Evolutionary conservation across 2,888 invertebrate species (phyloP).

Genomic region (Drosophila vallismaia): DNA sequence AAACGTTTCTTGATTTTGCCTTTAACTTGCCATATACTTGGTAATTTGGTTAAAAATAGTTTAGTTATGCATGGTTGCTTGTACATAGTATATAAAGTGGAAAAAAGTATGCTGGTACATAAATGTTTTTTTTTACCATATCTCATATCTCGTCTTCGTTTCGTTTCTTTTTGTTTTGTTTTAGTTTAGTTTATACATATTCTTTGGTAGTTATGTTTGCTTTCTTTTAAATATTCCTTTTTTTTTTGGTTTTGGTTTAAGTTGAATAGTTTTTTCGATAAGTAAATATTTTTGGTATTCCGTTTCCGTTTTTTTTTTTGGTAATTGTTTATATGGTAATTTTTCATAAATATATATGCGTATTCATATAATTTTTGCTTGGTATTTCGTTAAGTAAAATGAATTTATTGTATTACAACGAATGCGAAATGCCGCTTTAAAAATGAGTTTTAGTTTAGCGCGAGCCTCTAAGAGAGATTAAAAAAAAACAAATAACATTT

Average conservation of each 20-base stretch:
- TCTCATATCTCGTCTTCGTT: conserved; percentile 11
- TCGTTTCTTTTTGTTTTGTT: conserved; percentile 28
- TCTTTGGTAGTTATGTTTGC: conserved; percentile 30
- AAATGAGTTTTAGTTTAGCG: conserved; percentile 70
- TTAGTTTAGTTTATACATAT: conserved; percentile 31
- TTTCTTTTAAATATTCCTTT: conserved; percentile 19
- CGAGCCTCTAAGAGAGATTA: conserved; percentile 65
- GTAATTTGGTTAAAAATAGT: conserved; percentile 46
- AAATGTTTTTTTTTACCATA: conserved; percentile 40
- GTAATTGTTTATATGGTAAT: conserved; percentile 41
- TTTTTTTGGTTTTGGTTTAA: conserved; percentile 36
- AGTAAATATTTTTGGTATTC: conserved; percentile 61
- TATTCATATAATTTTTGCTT: conserved; percentile 45
- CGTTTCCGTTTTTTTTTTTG: conserved; percentile 16
- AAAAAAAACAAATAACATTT: conserved; percentile 56
- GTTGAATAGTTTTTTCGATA: conserved; percentile 59
- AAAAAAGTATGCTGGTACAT: conserved; percentile 65
- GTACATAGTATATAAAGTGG: conserved; percentile 69
- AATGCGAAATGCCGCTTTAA: conserved; percentile 67
- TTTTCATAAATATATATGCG: conserved; percentile 38
- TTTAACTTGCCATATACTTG: conserved; percentile 44
- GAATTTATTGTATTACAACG: conserved; percentile 75
- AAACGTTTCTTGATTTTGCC: conserved; percentile 31
- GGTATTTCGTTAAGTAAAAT: conserved; percentile 55
- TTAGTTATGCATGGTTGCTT: conserved; percentile 42